A percentile compares a stretch with the other conserved stretches of the same genome.
Evolutionary conservation across 1,140 invertebrate species (phyloP).

Genomic region (Anastrepha obliqua): DNA sequence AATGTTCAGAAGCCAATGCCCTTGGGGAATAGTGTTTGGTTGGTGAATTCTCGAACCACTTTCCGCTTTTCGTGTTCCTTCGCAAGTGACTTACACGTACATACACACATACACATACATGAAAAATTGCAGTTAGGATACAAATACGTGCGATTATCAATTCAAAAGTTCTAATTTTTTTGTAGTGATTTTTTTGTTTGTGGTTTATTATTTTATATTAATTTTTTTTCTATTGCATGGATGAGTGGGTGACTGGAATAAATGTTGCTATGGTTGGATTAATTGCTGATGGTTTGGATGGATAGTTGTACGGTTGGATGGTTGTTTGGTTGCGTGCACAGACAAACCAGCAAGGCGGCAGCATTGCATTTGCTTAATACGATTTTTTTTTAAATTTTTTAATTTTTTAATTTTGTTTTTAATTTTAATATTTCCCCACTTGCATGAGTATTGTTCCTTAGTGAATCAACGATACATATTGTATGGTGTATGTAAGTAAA

Average conservation of each 20-base stretch:
- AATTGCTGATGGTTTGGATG: constrained; percentile 59
- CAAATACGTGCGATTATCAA: constrained; percentile 31
- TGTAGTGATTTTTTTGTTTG: neutral
- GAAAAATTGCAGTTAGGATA: neutral
- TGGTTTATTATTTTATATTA: too few species aligned
- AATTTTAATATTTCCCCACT: constrained; percentile 18
- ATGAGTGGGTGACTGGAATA: constrained; percentile 41
- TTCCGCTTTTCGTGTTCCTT: neutral
- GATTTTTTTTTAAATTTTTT: neutral
- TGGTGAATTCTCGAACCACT: neutral
- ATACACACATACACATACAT: neutral
- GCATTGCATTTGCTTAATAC: constrained; percentile 57
- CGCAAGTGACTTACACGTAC: neutral
- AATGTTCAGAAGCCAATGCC: neutral
- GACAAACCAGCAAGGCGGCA: constrained; percentile 64
- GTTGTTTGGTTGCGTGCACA: constrained; percentile 59
- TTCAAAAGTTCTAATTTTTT: constrained; percentile 1
- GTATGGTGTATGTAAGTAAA: constrained; percentile 43
- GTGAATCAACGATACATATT: constrained; percentile 30
- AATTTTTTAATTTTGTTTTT: neutral
- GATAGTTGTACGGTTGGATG: constrained; percentile 58
- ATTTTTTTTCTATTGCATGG: neutral
- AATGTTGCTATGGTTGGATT: constrained; percentile 51
- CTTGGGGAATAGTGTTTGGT: neutral
- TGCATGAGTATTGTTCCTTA: constrained; percentile 31